Evolutionary conservation across 2,888 invertebrate genomes (phyloP).

Genomic region (Tuta absoluta): DNA sequence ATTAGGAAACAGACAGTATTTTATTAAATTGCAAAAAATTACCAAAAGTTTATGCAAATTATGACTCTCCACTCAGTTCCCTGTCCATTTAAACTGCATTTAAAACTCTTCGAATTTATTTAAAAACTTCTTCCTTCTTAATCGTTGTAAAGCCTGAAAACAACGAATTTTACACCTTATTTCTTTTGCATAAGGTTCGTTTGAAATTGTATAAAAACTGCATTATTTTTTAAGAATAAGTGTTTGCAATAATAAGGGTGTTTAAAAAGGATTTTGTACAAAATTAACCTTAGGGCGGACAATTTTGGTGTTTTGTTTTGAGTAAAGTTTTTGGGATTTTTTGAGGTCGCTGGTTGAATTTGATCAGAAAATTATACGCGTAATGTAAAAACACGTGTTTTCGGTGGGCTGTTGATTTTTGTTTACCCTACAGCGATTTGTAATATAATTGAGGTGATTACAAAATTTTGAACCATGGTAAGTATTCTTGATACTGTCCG

Average conservation of each 20-base stretch:
- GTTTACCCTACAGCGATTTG: no score
- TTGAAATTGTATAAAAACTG: neutral
- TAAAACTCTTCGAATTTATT: conserved; percentile 68
- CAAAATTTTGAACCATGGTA: no score
- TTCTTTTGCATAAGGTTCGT: conserved; percentile 3
- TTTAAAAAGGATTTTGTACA: neutral
- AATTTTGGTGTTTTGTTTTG: neutral
- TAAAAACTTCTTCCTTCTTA: conserved; percentile 68
- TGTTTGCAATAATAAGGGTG: neutral
- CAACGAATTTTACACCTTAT: conserved; percentile 15
- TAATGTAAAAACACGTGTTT: neutral
- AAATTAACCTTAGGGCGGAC: conserved; percentile 1
- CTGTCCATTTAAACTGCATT: conserved; percentile 59
- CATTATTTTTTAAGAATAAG: neutral
- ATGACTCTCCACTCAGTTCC: conserved; percentile 42
- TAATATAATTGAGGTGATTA: neutral
- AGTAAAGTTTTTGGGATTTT: neutral
- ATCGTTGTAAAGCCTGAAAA: conserved; percentile 43
- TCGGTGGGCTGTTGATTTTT: no score
- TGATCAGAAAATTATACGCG: neutral
- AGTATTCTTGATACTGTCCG: no score
- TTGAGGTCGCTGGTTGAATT: neutral
- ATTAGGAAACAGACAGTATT: no score
- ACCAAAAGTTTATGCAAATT: neutral
- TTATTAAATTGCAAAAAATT: neutral